Percentiles rank a stretch among this genome's conserved stretches.
Evolutionary conservation across 2,888 invertebrate genomes (phyloP).

Genomic region (Neocrepidodera transversa): DNA sequence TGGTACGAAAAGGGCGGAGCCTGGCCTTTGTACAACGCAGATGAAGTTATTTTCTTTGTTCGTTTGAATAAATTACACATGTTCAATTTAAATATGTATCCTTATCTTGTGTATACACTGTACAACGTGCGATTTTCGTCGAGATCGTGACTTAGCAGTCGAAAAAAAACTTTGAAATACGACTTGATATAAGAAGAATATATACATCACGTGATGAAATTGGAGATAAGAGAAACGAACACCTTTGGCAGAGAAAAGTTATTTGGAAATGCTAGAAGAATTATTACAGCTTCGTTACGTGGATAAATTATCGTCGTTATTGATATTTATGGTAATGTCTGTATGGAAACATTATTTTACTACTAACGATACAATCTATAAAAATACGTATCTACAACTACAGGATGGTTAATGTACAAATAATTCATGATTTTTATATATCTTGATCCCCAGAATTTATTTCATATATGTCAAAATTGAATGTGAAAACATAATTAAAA

Average conservation of each 20-base stretch:
- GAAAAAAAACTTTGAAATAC: constrained; percentile 22
- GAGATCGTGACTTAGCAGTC: constrained; percentile 25
- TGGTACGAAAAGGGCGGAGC: constrained; percentile 33
- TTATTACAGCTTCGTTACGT: constrained; percentile 1
- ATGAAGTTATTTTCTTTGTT: constrained; percentile 40
- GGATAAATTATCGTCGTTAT: not conserved
- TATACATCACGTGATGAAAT: constrained; percentile 13
- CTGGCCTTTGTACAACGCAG: constrained; percentile 20
- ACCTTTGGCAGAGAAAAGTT: not conserved
- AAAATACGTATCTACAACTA: no score
- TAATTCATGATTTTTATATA: no score
- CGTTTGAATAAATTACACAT: constrained; percentile 34
- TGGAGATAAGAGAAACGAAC: constrained; percentile 12
- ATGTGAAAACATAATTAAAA: no score
- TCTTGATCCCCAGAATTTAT: no score
- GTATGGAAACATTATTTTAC: not conserved
- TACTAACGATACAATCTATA: no score
- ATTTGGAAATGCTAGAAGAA: constrained; percentile 7
- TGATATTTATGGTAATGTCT: constrained; percentile 1
- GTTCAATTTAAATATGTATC: constrained; percentile 34
- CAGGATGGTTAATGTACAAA: no score
- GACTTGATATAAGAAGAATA: constrained; percentile 13
- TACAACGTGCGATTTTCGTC: constrained; percentile 35
- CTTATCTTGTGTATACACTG: constrained; percentile 30
- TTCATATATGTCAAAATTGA: no score